phyloP scores from a whole-genome alignment of 2,888 invertebrate genomes.

The Cryptocephalus primarius region DNA sequence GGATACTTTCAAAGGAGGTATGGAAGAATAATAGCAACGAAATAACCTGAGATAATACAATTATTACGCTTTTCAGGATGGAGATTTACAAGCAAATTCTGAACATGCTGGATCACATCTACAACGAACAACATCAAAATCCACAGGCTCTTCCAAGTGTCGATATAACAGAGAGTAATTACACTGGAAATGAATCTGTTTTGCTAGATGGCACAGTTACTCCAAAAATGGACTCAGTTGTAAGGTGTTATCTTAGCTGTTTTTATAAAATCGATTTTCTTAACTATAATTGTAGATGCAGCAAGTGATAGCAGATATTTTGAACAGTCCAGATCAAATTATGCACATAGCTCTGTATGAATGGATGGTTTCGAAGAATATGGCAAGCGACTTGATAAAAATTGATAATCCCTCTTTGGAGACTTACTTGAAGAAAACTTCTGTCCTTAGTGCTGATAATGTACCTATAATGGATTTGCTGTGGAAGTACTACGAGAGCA shows the following conservation, averaged over 20 bases:
- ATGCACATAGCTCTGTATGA: constrained; percentile 86
- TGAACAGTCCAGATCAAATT: constrained; percentile 70
- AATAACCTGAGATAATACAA: neutral
- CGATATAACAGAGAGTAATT: neutral
- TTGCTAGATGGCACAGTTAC: constrained; percentile 11
- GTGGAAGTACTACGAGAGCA: constrained; percentile 94
- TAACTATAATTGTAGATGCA: constrained; percentile 37
- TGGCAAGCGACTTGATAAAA: constrained; percentile 58
- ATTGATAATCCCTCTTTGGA: constrained; percentile 64
- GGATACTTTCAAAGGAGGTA: constrained; percentile 25
- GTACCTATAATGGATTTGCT: constrained; percentile 57
- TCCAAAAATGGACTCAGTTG: constrained; percentile 8
- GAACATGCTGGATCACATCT: constrained; percentile 60
- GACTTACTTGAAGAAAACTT: constrained; percentile 56
- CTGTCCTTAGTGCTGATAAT: constrained; percentile 44
- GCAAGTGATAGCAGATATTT: constrained; percentile 53
- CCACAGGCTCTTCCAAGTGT: constrained; percentile 7
- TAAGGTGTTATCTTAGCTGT: constrained; percentile 3
- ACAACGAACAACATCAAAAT: constrained; percentile 24
- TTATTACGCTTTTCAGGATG: constrained; percentile 46
- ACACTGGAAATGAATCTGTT: constrained; percentile 8
- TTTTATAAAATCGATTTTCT: neutral
- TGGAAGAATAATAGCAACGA: neutral
- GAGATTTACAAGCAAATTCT: constrained; percentile 84
- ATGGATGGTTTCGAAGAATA: constrained; percentile 76